A percentile compares a stretch with the other conserved stretches of the same genome.
phyloP scores from a whole-genome alignment of 2,797 vertebrate species.

The Thripadectes ignobilis region DNA sequence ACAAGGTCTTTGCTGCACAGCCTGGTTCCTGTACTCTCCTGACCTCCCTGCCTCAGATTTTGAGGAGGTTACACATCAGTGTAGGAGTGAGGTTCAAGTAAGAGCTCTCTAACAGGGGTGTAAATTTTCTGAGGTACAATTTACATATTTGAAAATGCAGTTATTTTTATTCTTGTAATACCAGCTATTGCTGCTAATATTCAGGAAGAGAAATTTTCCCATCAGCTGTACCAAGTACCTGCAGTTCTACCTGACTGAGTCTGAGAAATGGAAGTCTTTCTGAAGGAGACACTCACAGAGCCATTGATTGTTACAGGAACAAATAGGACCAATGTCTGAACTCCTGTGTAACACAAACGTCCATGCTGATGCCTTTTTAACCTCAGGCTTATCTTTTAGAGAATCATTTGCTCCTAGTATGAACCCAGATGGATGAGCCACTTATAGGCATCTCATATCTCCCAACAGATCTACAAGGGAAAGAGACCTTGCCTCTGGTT shows the following conservation, averaged over 20 bases:
- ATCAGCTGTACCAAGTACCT: neutral
- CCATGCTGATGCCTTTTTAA: neutral
- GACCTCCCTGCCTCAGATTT: neutral
- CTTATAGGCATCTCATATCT: neutral
- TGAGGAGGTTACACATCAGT: neutral
- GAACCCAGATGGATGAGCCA: neutral
- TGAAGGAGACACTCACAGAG: neutral
- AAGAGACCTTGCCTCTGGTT: neutral
- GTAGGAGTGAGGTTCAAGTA: neutral
- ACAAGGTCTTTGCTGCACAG: neutral
- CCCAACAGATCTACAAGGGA: neutral
- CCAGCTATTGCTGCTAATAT: neutral
- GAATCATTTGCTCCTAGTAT: neutral
- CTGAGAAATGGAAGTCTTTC: neutral
- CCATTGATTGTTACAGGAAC: neutral
- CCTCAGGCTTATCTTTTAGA: conserved; percentile 3
- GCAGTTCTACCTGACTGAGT: neutral
- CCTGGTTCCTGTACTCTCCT: neutral
- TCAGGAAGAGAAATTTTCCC: neutral
- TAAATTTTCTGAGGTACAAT: neutral
- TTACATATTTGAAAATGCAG: neutral
- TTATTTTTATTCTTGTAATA: neutral
- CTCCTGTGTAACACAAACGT: neutral
- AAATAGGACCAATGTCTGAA: neutral
- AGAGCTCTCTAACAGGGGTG: neutral